phyloP scores from a whole-genome alignment of 2,113 vertebrate species.

The Silurus asotus region DNA sequence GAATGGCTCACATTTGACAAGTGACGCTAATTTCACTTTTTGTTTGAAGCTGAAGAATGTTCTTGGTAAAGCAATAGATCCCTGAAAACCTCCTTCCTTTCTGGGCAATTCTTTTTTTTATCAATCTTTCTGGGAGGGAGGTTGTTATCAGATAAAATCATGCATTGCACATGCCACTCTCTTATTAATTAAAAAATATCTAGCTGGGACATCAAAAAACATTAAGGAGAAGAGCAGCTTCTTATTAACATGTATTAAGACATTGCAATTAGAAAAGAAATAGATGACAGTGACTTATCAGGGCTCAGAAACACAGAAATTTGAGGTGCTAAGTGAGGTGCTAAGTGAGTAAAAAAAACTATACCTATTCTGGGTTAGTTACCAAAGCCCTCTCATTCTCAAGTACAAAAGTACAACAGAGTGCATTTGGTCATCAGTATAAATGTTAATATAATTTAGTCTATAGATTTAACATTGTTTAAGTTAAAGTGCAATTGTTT shows the following conservation, averaged over 20 bases:
- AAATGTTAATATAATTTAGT: neutral
- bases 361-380: neutral
- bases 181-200: constrained; percentile 30
- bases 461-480: neutral
- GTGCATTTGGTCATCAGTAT: neutral
- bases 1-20: constrained; percentile 41
- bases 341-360: neutral
- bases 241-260: neutral
- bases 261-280: constrained; percentile 16
- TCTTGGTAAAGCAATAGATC: constrained; percentile 20
- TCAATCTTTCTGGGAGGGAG: neutral
- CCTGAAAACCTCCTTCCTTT: constrained; percentile 6
- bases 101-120: neutral
- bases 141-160: constrained; percentile 35
- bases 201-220: neutral
- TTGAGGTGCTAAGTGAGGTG: neutral
- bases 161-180: constrained; percentile 5
- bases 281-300: constrained; percentile 2
- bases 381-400: neutral
- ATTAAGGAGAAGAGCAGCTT: neutral
- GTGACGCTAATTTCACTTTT: constrained; percentile 42
- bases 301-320: neutral
- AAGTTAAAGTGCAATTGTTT: neutral
- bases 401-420: neutral
- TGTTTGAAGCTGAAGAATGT: constrained; percentile 25